phyloP scores from a whole-genome alignment of 2,888 invertebrate species.

The Brachyopa scutellaris region DNA sequence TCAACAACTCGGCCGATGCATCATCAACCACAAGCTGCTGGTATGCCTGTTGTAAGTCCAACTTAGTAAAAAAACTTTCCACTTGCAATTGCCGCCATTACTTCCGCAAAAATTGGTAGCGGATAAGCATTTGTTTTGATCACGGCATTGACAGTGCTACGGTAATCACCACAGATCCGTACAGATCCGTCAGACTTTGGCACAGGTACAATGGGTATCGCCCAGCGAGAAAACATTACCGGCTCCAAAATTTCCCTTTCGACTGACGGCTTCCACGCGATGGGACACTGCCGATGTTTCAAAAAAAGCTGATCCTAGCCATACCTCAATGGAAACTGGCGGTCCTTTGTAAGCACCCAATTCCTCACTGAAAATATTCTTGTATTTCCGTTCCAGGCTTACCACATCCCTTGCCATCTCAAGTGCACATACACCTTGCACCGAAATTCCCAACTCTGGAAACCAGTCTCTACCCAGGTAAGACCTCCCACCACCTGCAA shows the following conservation, averaged over 20 bases:
- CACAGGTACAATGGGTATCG: constrained; percentile 17
- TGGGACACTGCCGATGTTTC: constrained; percentile 15
- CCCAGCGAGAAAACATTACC: constrained; percentile 6
- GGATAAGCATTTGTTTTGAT: constrained; percentile 6
- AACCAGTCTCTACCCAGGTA: constrained; percentile 42
- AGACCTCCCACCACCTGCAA: constrained; percentile 35
- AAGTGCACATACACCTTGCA: constrained; percentile 5
- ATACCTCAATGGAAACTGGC: constrained; percentile 1
- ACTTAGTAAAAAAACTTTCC: background rate
- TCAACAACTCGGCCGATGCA: background rate
- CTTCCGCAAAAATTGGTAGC: background rate
- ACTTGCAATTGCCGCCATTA: constrained; percentile 17
- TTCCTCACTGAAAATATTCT: constrained; percentile 5
- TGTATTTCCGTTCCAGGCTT: background rate
- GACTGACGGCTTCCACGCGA: constrained; percentile 33
- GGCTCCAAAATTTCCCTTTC: constrained; percentile 24
- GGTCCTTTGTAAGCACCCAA: constrained; percentile 7
- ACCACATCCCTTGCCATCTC: background rate
- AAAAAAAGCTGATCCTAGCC: constrained; percentile 7
- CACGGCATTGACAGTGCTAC: constrained; percentile 13
- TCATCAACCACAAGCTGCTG: constrained; percentile 17
- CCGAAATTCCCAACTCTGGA: constrained; percentile 15
- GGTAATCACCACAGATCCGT: constrained; percentile 23
- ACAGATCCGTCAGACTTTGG: constrained; percentile 14
- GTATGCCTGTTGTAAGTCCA: constrained; percentile 7